Evolutionary conservation across 2,113 vertebrate species (phyloP), one percentile per base, ranked within the genome.

Genomic region (Equus quagga): DNA sequence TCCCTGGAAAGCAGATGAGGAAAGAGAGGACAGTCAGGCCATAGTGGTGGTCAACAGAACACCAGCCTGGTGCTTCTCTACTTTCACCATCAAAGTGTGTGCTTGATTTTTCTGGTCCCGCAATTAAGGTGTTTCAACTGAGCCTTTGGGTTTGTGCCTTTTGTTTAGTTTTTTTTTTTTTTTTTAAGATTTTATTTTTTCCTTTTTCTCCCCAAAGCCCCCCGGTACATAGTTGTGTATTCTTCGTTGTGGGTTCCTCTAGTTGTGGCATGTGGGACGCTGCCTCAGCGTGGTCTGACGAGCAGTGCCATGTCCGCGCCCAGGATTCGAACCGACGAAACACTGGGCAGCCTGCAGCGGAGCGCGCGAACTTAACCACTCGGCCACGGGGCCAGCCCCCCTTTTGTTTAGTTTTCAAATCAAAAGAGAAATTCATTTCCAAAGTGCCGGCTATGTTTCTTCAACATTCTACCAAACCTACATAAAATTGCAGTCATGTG

Each of bases 381-480:
- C 36, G 36, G 36, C 36, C 36, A 36, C 36, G 36, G 36, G 36
- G 36, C 36, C 36, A 36, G 36, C 36, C 36, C 36, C 36, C 23
- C 46, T 83, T 88, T 19, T 36, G n/a, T 91, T 69, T 62, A 93
- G 44, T 62, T 96, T 91, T 96, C 62, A 91, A 33, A 54, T 88
- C 58, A 64, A 75, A 75, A 76, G 28, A 19, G 72, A 84, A 91
- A 49, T 44, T 69, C 51, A 85, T 89, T 76, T 80, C 62, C 46
- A 88, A 36, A 73, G 23, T 23, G 4, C 36, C 3, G 8, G 21
- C n/a, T 94, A 15, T 8, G 26, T 95, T 82, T 94, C 72, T 21
- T 85, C 31, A 94, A 10, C 5, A 26, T 13, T 73, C 58, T 80
- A 36, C 11, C 41, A 97, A 24, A 3, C 24, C 62, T 89, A 33